These are phyloP conservation scores for Paedocypris sp. DNA, from an alignment of 2,113 vertebrate genomes.

Conservation along the genomic window DNA sequence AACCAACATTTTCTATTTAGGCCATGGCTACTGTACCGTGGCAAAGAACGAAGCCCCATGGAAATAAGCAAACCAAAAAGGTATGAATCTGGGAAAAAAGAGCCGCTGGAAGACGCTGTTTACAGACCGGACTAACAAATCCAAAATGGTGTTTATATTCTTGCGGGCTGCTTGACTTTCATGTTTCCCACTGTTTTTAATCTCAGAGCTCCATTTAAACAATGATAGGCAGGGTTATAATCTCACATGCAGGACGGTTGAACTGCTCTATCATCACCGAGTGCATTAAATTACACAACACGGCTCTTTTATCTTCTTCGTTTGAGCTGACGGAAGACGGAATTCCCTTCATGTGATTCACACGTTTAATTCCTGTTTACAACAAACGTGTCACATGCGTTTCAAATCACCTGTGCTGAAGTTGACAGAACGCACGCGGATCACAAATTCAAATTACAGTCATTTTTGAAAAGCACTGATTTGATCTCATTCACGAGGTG, in stretches of 20 bases:
- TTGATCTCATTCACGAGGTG: constrained; percentile 39
- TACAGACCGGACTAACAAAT: neutral
- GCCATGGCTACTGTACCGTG: constrained; percentile 2
- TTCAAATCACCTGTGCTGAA: no score
- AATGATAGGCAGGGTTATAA: neutral
- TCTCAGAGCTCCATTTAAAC: neutral
- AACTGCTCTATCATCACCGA: neutral
- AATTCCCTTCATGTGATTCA: constrained; percentile 38
- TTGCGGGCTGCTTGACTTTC: neutral
- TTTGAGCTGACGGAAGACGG: constrained; percentile 33
- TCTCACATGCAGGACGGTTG: neutral
- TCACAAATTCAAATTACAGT: constrained; percentile 36
- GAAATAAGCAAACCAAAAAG: constrained; percentile 1
- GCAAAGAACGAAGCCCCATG: neutral
- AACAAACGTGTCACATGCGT: neutral
- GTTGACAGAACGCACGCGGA: no score
- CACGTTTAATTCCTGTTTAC: constrained; percentile 38
- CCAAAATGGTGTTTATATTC: neutral
- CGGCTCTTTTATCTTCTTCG: neutral
- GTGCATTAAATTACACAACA: constrained; percentile 12
- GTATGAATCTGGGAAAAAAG: neutral
- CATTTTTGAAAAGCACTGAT: constrained; percentile 45
- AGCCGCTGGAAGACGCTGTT: neutral
- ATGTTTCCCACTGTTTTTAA: neutral
- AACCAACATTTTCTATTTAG: neutral